Conservation (phyloP, 1,140 invertebrate genomes). For the Bombus huntii region DNA sequence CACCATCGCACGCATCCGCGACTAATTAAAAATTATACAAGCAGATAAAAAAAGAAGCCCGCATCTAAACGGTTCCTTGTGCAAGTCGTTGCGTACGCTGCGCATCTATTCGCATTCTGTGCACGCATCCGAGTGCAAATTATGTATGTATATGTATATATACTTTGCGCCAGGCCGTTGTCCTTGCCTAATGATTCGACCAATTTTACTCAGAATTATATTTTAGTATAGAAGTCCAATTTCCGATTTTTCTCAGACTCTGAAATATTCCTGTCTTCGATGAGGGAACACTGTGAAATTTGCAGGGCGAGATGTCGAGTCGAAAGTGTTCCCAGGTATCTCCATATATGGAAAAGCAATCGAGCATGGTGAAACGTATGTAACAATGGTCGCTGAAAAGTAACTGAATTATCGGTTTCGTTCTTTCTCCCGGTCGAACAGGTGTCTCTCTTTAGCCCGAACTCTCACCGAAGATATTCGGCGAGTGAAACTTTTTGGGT, state of each 20-base stretch:
- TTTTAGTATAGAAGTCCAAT: not conserved
- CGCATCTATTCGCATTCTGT: conserved; percentile 8
- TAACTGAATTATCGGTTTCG: conserved; percentile 14
- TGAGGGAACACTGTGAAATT: not conserved
- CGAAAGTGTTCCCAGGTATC: not conserved
- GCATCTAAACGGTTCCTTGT: conserved; percentile 18
- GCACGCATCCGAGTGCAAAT: conserved; percentile 1
- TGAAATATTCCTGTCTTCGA: not conserved
- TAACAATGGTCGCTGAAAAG: conserved; percentile 48
- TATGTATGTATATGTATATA: too few species aligned
- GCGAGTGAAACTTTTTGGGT: conserved; percentile 75
- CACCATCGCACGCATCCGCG: conserved; percentile 18
- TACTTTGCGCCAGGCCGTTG: conserved; percentile 6
- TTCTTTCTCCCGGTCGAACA: not conserved
- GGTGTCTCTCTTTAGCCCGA: not conserved
- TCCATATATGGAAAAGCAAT: not conserved
- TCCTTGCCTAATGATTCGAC: not conserved
- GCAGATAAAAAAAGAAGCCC: not conserved
- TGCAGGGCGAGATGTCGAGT: not conserved
- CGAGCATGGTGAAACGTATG: conserved; percentile 18
- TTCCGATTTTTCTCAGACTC: too few species aligned
- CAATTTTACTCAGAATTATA: not conserved
- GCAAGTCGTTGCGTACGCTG: not conserved
- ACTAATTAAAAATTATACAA: conserved; percentile 32
- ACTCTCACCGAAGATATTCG: conserved; percentile 79